These are phyloP conservation scores for Amniataba percoides DNA, from an alignment of 2,797 vertebrate species.

Conservation along the genomic window DNA sequence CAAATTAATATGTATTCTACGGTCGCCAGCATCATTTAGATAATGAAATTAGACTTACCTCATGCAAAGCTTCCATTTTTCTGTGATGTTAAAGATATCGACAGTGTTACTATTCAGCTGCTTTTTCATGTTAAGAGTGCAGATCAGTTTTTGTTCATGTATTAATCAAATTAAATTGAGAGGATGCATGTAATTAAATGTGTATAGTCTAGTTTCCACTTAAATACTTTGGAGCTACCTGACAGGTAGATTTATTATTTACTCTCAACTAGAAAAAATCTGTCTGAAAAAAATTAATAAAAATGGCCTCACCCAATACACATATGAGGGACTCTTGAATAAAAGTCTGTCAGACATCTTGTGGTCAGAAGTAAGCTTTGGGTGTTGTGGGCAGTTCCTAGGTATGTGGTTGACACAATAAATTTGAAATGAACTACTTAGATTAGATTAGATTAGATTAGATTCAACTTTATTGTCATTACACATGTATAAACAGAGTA, in stretches of 20 bases:
- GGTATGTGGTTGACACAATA: slow-evolving; percentile 28
- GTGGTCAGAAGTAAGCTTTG: slow-evolving; percentile 18
- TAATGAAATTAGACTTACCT: background rate
- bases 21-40: background rate
- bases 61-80: background rate
- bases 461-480: too few relatives aligned
- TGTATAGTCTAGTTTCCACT: slow-evolving; percentile 4
- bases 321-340: slow-evolving; percentile 26
- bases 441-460: too few relatives aligned
- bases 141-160: background rate
- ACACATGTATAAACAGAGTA: too few relatives aligned
- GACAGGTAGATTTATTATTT: slow-evolving; percentile 28
- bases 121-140: background rate
- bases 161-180: slow-evolving; percentile 1
- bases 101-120: background rate
- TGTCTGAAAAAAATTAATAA: slow-evolving; percentile 7
- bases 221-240: slow-evolving; percentile 6
- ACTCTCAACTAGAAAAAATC: slow-evolving; percentile 9
- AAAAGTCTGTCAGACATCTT: slow-evolving; percentile 24
- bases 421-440: slow-evolving; percentile 28
- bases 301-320: slow-evolving; percentile 16
- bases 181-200: slow-evolving; percentile 5
- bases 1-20: background rate
- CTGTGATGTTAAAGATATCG: background rate
- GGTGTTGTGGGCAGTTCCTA: slow-evolving; percentile 26